Evolutionary conservation across 1,140 invertebrate species (phyloP), one percentile per base, ranked within the genome.

Genomic region (Panonychus citri): DNA sequence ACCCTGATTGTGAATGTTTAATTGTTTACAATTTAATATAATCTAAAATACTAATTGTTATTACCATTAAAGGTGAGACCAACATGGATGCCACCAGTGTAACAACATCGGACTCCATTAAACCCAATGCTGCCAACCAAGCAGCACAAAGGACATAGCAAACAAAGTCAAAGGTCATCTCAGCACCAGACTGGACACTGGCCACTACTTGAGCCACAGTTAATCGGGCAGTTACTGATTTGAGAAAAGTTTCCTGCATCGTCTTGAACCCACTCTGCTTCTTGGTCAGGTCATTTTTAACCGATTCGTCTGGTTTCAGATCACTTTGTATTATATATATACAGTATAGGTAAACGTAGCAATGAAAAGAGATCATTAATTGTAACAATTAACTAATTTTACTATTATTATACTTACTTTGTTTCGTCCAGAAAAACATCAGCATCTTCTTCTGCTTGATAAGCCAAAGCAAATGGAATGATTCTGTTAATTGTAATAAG

Each of bases 11-110:
- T 4, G 8, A 28, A 30, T 1, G 13, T 2, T 49, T 12, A 1
- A 50, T 13, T 50, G 24, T 25, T 50, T 24, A 10, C 2, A 17
- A 43, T 12, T 21, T n/a, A 1, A 12, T 39, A 17, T 5, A 10
- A 53, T 40, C 42, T 53, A 12, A 19, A 46, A 53, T 17, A 12
- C 17, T 7, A 5, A 34, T 64, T 46, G 67, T 5, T 13, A 66
- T 69, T 70, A 79, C 79, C 83, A 87, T 88, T 3, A 87, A 71
- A 0, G 84, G 84, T 1, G 83, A 86, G 2, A 87, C 81, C 58
- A 88, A 69, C 84, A 88, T 88, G 48, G 81, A 82, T 19, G 84
- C 83, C 26, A 85, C 82, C 54, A 87, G 77, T 64, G 39, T 55
- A 26, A 54, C 39, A 42, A 57, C 25, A 40, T 34, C 40, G 24